Evolutionary conservation across 2,113 vertebrate species (phyloP).

Genomic region (Trachemys scripta): DNA sequence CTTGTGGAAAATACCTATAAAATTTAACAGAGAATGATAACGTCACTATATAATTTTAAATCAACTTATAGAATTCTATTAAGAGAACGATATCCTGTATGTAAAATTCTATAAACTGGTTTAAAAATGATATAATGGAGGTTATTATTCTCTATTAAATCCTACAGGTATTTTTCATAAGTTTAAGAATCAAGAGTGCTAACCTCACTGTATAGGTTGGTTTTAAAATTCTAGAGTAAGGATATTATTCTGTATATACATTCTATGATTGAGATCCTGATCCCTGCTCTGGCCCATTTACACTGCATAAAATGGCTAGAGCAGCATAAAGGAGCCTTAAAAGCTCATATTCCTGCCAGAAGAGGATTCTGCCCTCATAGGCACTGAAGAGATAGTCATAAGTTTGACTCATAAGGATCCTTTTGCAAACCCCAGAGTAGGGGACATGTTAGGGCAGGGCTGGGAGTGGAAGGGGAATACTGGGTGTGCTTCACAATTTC

Average conservation of each 20-base stretch:
- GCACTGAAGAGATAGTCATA: not conserved
- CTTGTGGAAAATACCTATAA: not conserved
- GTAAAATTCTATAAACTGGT: not conserved
- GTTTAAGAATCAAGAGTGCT: fast-evolving
- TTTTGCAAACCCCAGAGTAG: not conserved
- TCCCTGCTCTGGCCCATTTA: fast-evolving
- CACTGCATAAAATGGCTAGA: not conserved
- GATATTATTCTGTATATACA: not conserved
- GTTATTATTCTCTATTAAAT: not conserved
- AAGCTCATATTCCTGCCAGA: not conserved
- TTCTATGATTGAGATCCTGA: fast-evolving
- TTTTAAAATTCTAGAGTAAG: fast-evolving
- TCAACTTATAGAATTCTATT: not conserved
- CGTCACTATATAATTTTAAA: not conserved
- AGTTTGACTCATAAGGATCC: not conserved
- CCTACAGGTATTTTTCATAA: not conserved
- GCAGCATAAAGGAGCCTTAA: not conserved
- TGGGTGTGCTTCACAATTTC: not conserved
- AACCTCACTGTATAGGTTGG: fast-evolving
- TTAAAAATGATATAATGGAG: not conserved
- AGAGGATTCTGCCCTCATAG: not conserved
- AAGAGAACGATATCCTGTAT: fast-evolving
- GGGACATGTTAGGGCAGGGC: fast-evolving
- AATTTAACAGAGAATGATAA: not conserved
- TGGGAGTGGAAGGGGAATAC: fast-evolving